phyloP scores from a whole-genome alignment of 2,113 vertebrate genomes.

The Protomyctophum bolini region DNA sequence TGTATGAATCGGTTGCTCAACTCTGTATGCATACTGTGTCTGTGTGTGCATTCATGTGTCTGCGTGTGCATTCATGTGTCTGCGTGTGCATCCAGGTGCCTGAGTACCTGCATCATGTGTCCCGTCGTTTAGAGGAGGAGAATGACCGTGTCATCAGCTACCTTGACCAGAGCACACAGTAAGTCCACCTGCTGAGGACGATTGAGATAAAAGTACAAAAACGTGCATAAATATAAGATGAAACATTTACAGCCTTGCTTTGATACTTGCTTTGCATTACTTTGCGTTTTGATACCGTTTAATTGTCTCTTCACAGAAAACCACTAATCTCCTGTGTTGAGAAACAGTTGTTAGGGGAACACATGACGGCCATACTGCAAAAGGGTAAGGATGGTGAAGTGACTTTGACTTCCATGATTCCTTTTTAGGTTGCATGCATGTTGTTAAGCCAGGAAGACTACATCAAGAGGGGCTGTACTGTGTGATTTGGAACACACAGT shows the following conservation, averaged over 20 bases:
- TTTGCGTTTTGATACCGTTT: conserved; percentile 5
- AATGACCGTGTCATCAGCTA: conserved; percentile 97
- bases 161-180: conserved; percentile 88
- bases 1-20: not conserved
- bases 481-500: too few species aligned
- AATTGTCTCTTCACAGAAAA: conserved; percentile 82
- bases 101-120: conserved; percentile 94
- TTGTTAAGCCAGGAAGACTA: too few species aligned
- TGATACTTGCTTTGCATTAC: too few species aligned
- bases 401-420: too few species aligned
- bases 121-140: conserved; percentile 96
- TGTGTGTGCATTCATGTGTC: not conserved
- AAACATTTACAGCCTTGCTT: too few species aligned
- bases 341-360: conserved; percentile 98
- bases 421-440: too few species aligned
- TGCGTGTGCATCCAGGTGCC: conserved; percentile 56
- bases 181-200: conserved; percentile 54
- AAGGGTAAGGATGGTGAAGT: conserved; percentile 83
- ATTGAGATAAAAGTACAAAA: too few species aligned
- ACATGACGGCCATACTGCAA: conserved; percentile 95
- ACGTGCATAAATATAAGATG: too few species aligned
- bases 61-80: not conserved
- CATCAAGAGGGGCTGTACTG: too few species aligned
- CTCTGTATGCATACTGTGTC: too few species aligned
- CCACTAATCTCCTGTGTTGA: conserved; percentile 96